phyloP scores from a whole-genome alignment of 2,113 vertebrate genomes.

The Potamarius usumacintae region DNA sequence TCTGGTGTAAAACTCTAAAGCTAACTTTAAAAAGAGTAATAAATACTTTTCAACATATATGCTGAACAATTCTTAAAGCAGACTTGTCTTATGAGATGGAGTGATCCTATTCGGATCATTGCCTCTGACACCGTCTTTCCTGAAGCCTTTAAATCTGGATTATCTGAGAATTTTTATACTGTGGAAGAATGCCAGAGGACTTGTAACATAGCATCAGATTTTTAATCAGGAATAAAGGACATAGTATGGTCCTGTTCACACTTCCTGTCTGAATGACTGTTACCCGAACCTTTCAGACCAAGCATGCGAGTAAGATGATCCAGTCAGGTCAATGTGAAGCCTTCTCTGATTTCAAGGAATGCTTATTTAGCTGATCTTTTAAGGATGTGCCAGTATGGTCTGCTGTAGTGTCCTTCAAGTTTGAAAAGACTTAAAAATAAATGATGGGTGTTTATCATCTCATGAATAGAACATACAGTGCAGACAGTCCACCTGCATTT shows the following conservation, averaged over 20 bases:
- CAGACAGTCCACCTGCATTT: conserved; percentile 52
- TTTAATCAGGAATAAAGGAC: not conserved
- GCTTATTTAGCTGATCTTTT: not conserved
- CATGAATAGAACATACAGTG: conserved; percentile 3
- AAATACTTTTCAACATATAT: not conserved
- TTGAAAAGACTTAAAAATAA: conserved; percentile 1
- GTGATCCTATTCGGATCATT: conserved; percentile 44
- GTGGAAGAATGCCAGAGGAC: too few relatives aligned
- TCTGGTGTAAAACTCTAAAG: not conserved
- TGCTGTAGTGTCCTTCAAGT: not conserved
- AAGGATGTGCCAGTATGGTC: not conserved
- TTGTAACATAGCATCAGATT: not conserved
- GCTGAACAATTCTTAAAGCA: not conserved
- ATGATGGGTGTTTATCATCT: not conserved
- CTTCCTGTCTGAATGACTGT: not conserved
- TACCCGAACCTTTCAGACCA: conserved; percentile 44
- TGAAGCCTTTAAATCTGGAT: conserved; percentile 42
- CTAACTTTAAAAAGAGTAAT: not conserved
- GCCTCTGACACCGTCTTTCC: conserved; percentile 44
- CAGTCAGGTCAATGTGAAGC: conserved; percentile 19
- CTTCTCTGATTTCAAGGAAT: not conserved
- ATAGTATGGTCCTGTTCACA: not conserved
- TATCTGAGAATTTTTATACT: not conserved
- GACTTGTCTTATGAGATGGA: not conserved
- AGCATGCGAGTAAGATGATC: conserved; percentile 12